Evolutionary conservation across 2,888 invertebrate genomes (phyloP).

Genomic region (Dicycla oo): DNA sequence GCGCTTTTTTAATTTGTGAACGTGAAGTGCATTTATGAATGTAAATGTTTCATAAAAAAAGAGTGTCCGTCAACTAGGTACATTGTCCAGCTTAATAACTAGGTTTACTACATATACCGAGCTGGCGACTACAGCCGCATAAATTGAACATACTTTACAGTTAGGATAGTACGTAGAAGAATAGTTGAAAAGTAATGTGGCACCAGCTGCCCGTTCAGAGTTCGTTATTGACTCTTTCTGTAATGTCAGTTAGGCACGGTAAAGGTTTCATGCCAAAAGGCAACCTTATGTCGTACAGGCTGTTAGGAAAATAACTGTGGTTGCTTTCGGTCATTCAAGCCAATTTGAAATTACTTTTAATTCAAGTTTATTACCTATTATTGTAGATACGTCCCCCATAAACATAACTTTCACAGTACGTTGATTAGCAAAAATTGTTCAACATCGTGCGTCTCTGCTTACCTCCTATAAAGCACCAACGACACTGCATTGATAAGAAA

Average conservation of each 20-base stretch:
- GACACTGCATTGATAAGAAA: background rate
- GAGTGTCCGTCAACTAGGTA: too few species aligned
- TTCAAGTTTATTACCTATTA: too few species aligned
- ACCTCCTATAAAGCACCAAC: background rate
- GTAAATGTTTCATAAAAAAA: background rate
- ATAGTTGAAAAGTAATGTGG: background rate
- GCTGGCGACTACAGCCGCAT: background rate
- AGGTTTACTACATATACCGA: background rate
- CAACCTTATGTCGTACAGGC: too few species aligned
- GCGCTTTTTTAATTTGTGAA: slow-evolving; percentile 8
- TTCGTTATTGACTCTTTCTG: background rate
- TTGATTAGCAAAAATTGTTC: background rate
- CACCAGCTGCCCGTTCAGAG: background rate
- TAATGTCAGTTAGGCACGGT: background rate
- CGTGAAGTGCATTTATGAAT: slow-evolving; percentile 3
- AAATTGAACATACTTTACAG: background rate
- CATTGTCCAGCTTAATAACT: background rate
- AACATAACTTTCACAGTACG: too few species aligned
- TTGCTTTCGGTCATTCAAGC: too few species aligned
- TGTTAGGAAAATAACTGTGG: too few species aligned
- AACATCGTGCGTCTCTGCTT: background rate
- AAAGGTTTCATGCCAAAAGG: too few species aligned
- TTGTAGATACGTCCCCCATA: too few species aligned
- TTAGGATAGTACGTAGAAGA: background rate
- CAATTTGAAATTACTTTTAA: too few species aligned